Base-by-base conservation (phyloP, 2,797 vertebrate genomes). In the Melanotaenia boesemani region DNA sequence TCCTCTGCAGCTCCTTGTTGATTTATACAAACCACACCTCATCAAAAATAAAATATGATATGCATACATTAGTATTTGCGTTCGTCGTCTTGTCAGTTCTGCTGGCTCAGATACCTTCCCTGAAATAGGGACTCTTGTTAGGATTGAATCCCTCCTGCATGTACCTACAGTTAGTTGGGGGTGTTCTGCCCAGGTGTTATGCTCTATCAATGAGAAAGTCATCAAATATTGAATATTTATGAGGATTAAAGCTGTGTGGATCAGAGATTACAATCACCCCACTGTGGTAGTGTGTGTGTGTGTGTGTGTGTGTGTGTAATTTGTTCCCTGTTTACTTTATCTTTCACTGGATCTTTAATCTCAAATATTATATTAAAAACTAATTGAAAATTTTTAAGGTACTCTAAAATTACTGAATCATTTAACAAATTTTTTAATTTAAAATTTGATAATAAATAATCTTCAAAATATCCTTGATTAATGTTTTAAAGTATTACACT, bases 171-270 rank as follows among this genome's bases (percentile, higher is more conserved):
- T 52, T 6, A 82, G 68, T 71, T 22, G 80, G 79, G 80, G 82
- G 77, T 48, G 52, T 82, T 77, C 88, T 1, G n/a, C 79, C 86
- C 87, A 88, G 91, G 91, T 91, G 87, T 89, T 91, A 80, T 79
- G 84, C 89, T 88, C 70, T 82, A 92, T 93, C 92, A 93, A 87
- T 89, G 88, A 91, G 67, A 79, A 83, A 89, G 86, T 91, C 90
- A 93, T 93, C 81, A 92, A 92, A 91, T 92, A 92, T 93, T 91
- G 82, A 93, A 86, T 88, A 93, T 86, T 91, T 86, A 86, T 88
- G 83, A 87, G 89, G 87, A 93, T 90, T 92, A 87, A 83, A 77
- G 79, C 68, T 30, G 58, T 62, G 80, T 67, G 80, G 76, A 81
- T 86, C 84, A 84, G 65, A 80, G 85, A 89, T 82, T 86, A 91